These are phyloP conservation scores for Columba livia DNA, from an alignment of 2,113 vertebrate species.

Conservation along the genomic window DNA sequence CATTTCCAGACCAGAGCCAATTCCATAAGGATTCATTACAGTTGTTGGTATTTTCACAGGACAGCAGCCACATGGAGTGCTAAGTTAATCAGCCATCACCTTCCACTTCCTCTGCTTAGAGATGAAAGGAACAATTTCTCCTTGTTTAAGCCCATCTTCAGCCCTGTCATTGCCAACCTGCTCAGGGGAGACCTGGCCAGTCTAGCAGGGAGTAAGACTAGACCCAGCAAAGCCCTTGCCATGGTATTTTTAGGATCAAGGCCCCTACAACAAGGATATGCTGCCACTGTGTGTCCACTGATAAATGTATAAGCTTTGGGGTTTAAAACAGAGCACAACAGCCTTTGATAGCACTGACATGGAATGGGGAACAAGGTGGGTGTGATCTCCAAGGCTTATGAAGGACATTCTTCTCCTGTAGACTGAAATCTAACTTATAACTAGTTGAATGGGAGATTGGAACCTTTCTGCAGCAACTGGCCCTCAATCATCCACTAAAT, in stretches of 20 bases:
- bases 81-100: slow-evolving; percentile 55
- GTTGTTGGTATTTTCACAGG: slow-evolving; percentile 33
- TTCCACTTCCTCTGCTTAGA: slow-evolving; percentile 12
- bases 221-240: not conserved
- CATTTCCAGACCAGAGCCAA: slow-evolving; percentile 11
- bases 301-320: slow-evolving; percentile 36
- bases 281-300: not conserved
- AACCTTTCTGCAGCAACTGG: not conserved
- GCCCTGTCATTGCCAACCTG: not conserved
- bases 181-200: not conserved
- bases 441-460: not conserved
- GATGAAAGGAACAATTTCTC: not conserved
- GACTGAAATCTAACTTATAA: not conserved
- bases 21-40: not conserved
- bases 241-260: not conserved
- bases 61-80: slow-evolving; percentile 6
- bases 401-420: slow-evolving; percentile 43
- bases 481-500: not conserved
- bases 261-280: not conserved
- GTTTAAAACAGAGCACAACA: not conserved
- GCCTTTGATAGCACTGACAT: slow-evolving; percentile 24
- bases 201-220: not conserved
- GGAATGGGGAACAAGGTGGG: slow-evolving; percentile 35
- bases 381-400: not conserved
- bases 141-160: slow-evolving; percentile 34